Evolutionary conservation across 2,113 vertebrate genomes (phyloP).

Genomic region (Lipotes vexillifer): DNA sequence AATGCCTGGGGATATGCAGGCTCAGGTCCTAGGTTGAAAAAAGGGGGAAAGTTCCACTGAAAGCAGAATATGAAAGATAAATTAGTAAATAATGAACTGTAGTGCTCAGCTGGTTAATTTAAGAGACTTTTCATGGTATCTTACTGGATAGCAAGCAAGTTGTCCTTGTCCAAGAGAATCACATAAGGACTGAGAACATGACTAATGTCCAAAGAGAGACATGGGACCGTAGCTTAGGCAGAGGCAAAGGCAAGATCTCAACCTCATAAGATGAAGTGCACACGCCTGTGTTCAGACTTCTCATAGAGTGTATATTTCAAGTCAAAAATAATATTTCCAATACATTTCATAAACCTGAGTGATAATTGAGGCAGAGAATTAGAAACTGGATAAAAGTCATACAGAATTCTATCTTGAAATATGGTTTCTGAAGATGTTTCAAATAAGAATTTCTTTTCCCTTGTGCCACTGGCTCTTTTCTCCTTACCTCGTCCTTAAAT

Average conservation of each 20-base stretch:
- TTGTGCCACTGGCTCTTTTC: not conserved
- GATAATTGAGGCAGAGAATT: not conserved
- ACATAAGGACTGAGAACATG: not conserved
- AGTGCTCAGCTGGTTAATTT: not conserved
- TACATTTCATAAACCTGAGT: not conserved
- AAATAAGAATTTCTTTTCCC: not conserved
- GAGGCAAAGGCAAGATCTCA: not conserved
- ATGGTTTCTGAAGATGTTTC: not conserved
- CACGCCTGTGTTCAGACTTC: not conserved
- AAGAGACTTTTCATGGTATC: not conserved
- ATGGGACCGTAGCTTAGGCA: not conserved
- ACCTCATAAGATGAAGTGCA: not conserved
- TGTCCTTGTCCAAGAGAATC: not conserved
- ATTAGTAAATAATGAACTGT: not conserved
- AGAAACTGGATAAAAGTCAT: not conserved
- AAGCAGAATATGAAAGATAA: not conserved
- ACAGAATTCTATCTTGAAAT: not conserved
- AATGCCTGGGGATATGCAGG: not conserved
- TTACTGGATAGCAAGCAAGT: not conserved
- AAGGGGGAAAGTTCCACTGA: not conserved
- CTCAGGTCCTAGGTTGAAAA: not conserved
- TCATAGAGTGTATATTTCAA: not conserved
- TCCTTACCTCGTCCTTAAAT: slow-evolving; percentile 12
- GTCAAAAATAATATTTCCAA: not conserved
- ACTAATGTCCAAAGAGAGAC: not conserved